Base-by-base conservation (phyloP, 2,113 vertebrate genomes). In the Cettia cetti region DNA sequence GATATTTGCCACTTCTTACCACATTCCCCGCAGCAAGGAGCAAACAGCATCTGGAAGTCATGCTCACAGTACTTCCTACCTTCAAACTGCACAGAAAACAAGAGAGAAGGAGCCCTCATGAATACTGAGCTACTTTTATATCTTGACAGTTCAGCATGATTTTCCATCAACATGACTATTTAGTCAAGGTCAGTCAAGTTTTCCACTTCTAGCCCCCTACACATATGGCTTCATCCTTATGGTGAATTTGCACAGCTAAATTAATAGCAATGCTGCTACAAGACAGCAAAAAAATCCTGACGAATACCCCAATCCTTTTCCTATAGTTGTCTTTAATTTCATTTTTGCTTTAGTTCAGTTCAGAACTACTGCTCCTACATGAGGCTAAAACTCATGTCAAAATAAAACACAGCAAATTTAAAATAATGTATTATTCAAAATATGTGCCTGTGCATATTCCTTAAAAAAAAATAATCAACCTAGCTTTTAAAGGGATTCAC, bases 11-110 rank as follows among this genome's bases (percentile, higher is more conserved):
- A 75, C 11, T 30, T 33, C 98, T 98, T 97, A 98, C 98, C 98
- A 8, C 98, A 98, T 39, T 98, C 95, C 19, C 98, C 97, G 0
- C 98, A 98, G 96, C 98, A 98, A 1, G 98, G 98, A 76, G 98
- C 98, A 96, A 98, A 98, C 57, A 98, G 97, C 98, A 98, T 98
- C 74, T 98, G 98, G 66, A 98, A 98, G 89, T 98, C 98, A 13
- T 98, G 98, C 49, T 98, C 98, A 4, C 98, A 98, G 89, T 98
- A 98, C 86, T 98, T 98, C 72, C 98, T 95, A 39, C 98, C 98
- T 97, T 98, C 98, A 40, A 98, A 98, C 98, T 98, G 94, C 42
- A 84, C 92, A 60, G 8, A 40, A 92, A 83, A 85, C 12, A 33
- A 94, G 66, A 82, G 17, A 96, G 45, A 86, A 76, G 63, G 26